These are phyloP conservation scores for Drosophila nigricruria DNA, from an alignment of 2,888 invertebrate species.

Conservation along the genomic window DNA sequence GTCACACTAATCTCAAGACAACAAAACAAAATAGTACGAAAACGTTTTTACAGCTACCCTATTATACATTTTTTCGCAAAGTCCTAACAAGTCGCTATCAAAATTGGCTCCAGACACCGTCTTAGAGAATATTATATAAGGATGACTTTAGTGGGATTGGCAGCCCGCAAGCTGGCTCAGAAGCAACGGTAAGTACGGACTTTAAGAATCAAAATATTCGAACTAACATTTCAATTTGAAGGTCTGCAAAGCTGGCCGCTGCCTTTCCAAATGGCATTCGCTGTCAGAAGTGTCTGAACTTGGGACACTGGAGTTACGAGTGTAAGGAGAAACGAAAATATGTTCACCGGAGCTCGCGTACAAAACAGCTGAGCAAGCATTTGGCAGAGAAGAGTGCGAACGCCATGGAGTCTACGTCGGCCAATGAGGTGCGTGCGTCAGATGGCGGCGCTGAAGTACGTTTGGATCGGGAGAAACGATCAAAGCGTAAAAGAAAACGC, in stretches of 20 bases:
- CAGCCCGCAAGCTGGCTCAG: slow-evolving; percentile 83
- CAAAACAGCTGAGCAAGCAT: slow-evolving; percentile 91
- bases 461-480: slow-evolving; percentile 38
- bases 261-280: slow-evolving; percentile 91
- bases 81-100: slow-evolving; percentile 35
- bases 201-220: background rate
- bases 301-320: slow-evolving; percentile 97
- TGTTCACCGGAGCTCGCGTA: slow-evolving; percentile 93
- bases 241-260: slow-evolving; percentile 88
- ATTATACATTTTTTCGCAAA: slow-evolving; percentile 16
- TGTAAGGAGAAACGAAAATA: slow-evolving; percentile 95
- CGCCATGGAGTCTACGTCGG: slow-evolving; percentile 24
- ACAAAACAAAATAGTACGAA: slow-evolving; percentile 43
- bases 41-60: slow-evolving; percentile 24
- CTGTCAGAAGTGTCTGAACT: slow-evolving; percentile 96
- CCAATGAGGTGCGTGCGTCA: slow-evolving; percentile 6
- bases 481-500: slow-evolving; percentile 61
- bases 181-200: slow-evolving; percentile 79
- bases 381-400: slow-evolving; percentile 81
- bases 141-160: slow-evolving; percentile 84
- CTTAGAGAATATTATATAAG: slow-evolving; percentile 62
- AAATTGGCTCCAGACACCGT: slow-evolving; percentile 66
- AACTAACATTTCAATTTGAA: slow-evolving; percentile 59
- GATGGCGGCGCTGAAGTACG: slow-evolving; percentile 12
- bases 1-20: slow-evolving; percentile 22